Base-by-base conservation (phyloP, 2,113 vertebrate genomes). In the Hassar affinis region DNA sequence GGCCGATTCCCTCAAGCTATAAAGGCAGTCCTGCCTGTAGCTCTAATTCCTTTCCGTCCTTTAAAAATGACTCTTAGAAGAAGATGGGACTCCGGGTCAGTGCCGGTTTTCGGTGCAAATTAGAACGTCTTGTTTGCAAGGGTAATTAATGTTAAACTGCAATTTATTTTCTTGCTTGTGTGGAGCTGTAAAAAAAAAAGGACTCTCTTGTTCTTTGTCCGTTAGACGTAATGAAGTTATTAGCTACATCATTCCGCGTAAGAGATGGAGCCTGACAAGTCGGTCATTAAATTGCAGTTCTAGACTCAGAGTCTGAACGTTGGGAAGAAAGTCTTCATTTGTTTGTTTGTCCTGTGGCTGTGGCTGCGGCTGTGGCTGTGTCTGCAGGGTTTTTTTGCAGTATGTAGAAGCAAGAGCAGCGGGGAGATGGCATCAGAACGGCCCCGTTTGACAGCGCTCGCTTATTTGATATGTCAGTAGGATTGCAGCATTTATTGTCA, bases 171-270 rank as follows among this genome's bases (percentile, higher is more conserved):
- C 74, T 17, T 7, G n/a, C 4, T 25, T 47, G 17, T n/a, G 6
- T 11, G 51, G 35, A 79, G 35, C 14, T n/a, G 0, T 8, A 22
- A 22, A 61, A 9, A 25, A 74, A 68, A 33, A 83, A 42, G 3
- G 8, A 59, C 68, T 25, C 76, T 11, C 22, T 56, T 14, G 49
- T 71, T 57, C 11, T 35, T 54, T 27, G 27, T 51, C 49, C 17
- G 4, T 17, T 25, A 30, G 61, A n/a, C 9, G 18, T 68, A 68
- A 83, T 68, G 49, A 83, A 68, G 61, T 78, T 83, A 77, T 83
- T 76, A 83, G 8, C 17, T 18, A 12, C 66, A 47, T 30, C 59
- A 81, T 45, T 71, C 56, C 38, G 71, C 45, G 25, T 35, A 80
- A 80, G 45, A 38, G 45, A 66, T 14, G 49, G 78, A 82, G 69